Conservation (phyloP, 1,140 invertebrate genomes). For the Microplitis mediator region DNA sequence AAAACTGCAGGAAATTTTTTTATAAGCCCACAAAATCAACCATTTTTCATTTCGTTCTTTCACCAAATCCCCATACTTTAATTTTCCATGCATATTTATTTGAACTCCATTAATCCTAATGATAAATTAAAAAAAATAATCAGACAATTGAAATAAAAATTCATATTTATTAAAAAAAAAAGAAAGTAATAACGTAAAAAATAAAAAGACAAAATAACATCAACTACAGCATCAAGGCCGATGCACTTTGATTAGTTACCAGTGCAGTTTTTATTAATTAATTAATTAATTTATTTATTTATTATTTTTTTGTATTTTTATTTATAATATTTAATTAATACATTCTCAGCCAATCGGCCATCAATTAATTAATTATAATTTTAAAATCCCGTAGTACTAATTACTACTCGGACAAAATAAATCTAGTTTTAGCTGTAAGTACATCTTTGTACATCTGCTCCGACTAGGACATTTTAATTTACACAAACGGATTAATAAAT, state of each 20-base stretch:
- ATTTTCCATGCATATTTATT: too few relatives aligned
- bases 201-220: neutral
- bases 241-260: slow-evolving; percentile 18
- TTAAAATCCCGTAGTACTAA: slow-evolving; percentile 5
- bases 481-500: slow-evolving; percentile 30
- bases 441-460: slow-evolving; percentile 36
- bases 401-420: slow-evolving; percentile 15
- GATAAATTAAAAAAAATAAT: neutral
- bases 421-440: slow-evolving; percentile 35
- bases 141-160: neutral
- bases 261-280: slow-evolving; percentile 15
- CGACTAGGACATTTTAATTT: slow-evolving; percentile 35
- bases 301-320: slow-evolving; percentile 7
- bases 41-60: too few relatives aligned
- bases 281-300: neutral
- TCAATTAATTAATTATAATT: neutral
- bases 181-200: slow-evolving; percentile 4
- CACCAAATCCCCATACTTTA: too few relatives aligned
- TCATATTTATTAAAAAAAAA: neutral
- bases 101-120: too few relatives aligned
- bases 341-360: neutral
- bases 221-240: neutral
- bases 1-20: too few relatives aligned
- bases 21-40: too few relatives aligned
- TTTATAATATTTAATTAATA: neutral